Base-by-base conservation (phyloP, 2,113 vertebrate genomes). In the Macrotis lagotis region DNA sequence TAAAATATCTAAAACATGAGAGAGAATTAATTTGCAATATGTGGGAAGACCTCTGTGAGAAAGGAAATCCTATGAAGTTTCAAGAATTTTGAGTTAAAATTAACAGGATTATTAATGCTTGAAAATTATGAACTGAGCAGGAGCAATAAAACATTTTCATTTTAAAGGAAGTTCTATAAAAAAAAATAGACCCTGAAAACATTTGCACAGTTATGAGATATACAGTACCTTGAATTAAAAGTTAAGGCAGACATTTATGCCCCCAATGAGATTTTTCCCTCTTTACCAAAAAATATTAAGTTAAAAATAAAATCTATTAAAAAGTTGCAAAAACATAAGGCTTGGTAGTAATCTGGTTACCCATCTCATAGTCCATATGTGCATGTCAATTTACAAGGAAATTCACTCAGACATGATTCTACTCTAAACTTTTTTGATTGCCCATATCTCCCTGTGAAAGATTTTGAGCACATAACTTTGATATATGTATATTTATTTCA, bases 41-140 rank as follows among this genome's bases (percentile, higher is more conserved):
- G 0, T 88, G 51, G 50, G 88, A 93, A 96, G 88, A 59, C 48
- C 19, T 91, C 24, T 25, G 90, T 49, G 50, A 22, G 55, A 91
- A 90, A 74, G 91, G 55, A 96, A 96, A 66, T 59, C 92, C 94
- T 74, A 88, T 31, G 74, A 93, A 47, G 90, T 48, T 28, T 74
- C 91, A 94, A 95, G 91, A 94, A 95, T 26, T 91, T 90, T 91
- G 2, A 94, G 51, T 55, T 93, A 90, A 96, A 95, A 95, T 88
- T 90, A 95, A 48, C 10, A 51, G 74, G 24, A 91, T 53, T 93
- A 88, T 94, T 92, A 93, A 92, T 37, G 25, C 92, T 50, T 55
- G 91, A 94, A 92, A 96, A 95, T 94, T 55, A 51, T 52, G 53
- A 95, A 51, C 93, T 52, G 53, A 0, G 11, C 51, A 83, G 96